phyloP scores from a whole-genome alignment of 2,113 vertebrate genomes.

The Rutilus rutilus region DNA sequence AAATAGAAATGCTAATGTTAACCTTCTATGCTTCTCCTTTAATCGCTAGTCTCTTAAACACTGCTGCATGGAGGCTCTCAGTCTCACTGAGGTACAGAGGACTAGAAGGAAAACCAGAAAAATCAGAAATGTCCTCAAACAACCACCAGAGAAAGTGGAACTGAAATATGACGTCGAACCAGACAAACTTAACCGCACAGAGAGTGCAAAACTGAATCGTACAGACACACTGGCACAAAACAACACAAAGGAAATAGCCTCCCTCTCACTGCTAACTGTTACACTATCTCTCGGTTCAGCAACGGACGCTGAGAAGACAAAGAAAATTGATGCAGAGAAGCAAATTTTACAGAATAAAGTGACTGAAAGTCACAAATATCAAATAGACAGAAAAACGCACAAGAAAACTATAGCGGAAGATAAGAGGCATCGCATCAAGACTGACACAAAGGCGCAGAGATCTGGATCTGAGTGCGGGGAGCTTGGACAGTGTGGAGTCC shows the following conservation, averaged over 20 bases:
- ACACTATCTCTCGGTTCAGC: not conserved
- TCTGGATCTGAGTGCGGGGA: not conserved
- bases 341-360: no score
- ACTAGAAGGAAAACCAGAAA: constrained; percentile 5
- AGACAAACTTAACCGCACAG: not conserved
- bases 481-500: not conserved
- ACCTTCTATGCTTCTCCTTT: not conserved
- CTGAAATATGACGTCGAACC: not conserved
- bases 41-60: constrained; percentile 59
- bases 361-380: no score
- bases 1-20: not conserved
- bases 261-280: not conserved
- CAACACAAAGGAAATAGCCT: not conserved
- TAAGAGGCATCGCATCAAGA: constrained; percentile 46
- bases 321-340: no score
- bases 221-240: constrained; percentile 13
- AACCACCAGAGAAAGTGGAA: not conserved
- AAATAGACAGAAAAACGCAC: not conserved
- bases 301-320: not conserved
- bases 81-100: not conserved
- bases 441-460: constrained; percentile 30
- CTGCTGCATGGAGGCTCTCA: constrained; percentile 57
- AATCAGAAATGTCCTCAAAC: not conserved
- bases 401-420: not conserved
- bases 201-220: not conserved